Evolutionary conservation across 1,140 invertebrate species (phyloP).

Genomic region (Doryteuthis pealeii): DNA sequence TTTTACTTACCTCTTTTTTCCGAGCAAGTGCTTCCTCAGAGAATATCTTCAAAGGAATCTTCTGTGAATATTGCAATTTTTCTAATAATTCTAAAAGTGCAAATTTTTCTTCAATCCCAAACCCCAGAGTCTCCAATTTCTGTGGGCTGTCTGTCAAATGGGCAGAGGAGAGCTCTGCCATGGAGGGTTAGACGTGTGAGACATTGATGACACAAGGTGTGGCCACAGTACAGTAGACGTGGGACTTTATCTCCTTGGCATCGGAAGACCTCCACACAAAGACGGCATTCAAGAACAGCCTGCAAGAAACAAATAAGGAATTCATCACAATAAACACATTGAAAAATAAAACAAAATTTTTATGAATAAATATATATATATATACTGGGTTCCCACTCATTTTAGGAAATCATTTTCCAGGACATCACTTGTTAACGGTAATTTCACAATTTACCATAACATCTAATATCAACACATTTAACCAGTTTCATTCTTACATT

Average conservation of each 20-base stretch:
- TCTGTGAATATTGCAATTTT: slow-evolving; percentile 60
- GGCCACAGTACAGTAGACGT: slow-evolving; percentile 67
- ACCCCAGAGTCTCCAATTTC: slow-evolving; percentile 65
- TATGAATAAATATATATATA: too few species aligned
- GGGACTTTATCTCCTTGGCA: slow-evolving; percentile 68
- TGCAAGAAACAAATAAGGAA: slow-evolving; percentile 28
- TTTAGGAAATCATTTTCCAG: too few species aligned
- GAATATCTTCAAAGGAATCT: slow-evolving; percentile 45
- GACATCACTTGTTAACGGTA: too few species aligned
- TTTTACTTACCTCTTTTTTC: slow-evolving; percentile 59
- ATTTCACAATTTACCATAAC: too few species aligned
- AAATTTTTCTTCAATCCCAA: slow-evolving; percentile 69
- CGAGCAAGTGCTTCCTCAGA: slow-evolving; percentile 60
- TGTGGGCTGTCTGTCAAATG: slow-evolving; percentile 69
- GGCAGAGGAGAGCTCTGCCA: slow-evolving; percentile 64
- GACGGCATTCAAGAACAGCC: slow-evolving; percentile 65
- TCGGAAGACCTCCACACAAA: slow-evolving; percentile 69
- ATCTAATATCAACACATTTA: too few species aligned
- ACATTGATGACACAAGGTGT: slow-evolving; percentile 69
- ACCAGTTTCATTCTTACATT: too few species aligned
- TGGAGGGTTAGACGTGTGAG: slow-evolving; percentile 63
- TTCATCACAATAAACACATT: background rate
- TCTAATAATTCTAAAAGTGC: slow-evolving; percentile 67
- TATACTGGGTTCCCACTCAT: too few species aligned
- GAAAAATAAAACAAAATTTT: too few species aligned